Base-by-base conservation (phyloP, 2,113 vertebrate species). In the Meleagris gallopavo region DNA sequence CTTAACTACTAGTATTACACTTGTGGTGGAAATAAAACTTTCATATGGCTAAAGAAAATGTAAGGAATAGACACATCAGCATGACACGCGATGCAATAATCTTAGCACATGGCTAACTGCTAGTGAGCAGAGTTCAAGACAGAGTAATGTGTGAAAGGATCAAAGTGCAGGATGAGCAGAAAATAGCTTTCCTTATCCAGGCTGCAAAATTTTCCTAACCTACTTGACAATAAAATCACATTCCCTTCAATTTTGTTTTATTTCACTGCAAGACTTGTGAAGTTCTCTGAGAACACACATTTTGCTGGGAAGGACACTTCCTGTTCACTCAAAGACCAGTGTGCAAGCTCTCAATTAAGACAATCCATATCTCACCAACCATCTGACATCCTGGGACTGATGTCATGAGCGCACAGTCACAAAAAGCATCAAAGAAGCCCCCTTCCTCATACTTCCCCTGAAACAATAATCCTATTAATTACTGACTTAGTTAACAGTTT, bases 1-100 rank as follows among this genome's bases (percentile, higher is more conserved):
- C 71, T 86, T 88, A 94, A 81, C 83, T 41, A 50, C n/a, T 24
- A 38, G 38, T 88, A 69, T 69, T 67, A 25, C 19, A 22, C 92
- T 74, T 86, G 34, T 55, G 91, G 64, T 34, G 65, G 57, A 86
- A 92, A 80, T 93, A 84, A 91, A 88, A 71, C 40, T 84, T 67
- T 87, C 74, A 45, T 69, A 60, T 34, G 45, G 69, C 71, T 89
- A 90, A 92, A 54, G 38, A 86, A 87, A 85, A 83, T 11, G 32
- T 74, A 88, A 64, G 50, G 77, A 92, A 91, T 24, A 80, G 50
- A 84, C 83, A 41, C 52, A 92, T 76, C 54, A 45, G 36, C 22
- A 40, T 34, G 76, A 65, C 34, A 85, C 75, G 29, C 52, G 71
- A 86, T 2, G 10, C 5, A 54, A 62, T 50, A 85, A 88, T 84